phyloP scores from a whole-genome alignment of 1,140 invertebrate species.

The Eciton burchellii region DNA sequence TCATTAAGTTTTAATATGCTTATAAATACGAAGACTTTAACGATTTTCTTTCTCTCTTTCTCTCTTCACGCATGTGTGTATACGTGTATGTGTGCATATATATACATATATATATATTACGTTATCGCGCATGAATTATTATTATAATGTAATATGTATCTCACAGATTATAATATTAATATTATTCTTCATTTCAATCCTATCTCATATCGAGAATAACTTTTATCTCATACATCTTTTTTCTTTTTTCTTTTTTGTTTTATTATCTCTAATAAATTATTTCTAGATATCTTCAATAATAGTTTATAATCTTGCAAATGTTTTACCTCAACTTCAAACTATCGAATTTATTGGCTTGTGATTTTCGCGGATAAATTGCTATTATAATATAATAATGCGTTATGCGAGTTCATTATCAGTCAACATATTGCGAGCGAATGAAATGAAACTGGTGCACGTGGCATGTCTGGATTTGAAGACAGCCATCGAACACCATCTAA shows the following conservation, averaged over 20 bases:
- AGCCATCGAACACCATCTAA: slow-evolving; percentile 52
- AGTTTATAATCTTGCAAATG: neutral
- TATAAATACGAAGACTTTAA: too few relatives aligned
- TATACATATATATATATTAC: too few relatives aligned
- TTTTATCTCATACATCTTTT: neutral
- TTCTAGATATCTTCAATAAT: neutral
- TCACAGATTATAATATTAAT: neutral
- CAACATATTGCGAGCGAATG: slow-evolving; percentile 34
- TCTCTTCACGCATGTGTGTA: too few relatives aligned
- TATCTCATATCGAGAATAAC: neutral
- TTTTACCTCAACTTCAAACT: neutral
- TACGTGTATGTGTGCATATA: too few relatives aligned
- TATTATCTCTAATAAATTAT: slow-evolving; percentile 15
- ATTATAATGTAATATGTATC: neutral
- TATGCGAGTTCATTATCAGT: slow-evolving; percentile 29
- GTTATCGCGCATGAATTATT: too few relatives aligned
- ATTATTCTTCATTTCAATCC: neutral
- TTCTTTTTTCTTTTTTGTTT: too few relatives aligned
- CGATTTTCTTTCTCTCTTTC: too few relatives aligned
- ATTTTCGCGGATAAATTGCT: slow-evolving; percentile 29
- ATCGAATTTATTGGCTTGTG: neutral
- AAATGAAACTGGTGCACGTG: slow-evolving; percentile 48
- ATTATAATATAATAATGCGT: neutral
- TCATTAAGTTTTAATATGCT: slow-evolving; percentile 1
- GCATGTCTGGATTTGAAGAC: slow-evolving; percentile 46